Evolutionary conservation across 2,113 vertebrate genomes (phyloP), one percentile per base, ranked within the genome.

Genomic region (Sarotherodon lohbergeri): DNA sequence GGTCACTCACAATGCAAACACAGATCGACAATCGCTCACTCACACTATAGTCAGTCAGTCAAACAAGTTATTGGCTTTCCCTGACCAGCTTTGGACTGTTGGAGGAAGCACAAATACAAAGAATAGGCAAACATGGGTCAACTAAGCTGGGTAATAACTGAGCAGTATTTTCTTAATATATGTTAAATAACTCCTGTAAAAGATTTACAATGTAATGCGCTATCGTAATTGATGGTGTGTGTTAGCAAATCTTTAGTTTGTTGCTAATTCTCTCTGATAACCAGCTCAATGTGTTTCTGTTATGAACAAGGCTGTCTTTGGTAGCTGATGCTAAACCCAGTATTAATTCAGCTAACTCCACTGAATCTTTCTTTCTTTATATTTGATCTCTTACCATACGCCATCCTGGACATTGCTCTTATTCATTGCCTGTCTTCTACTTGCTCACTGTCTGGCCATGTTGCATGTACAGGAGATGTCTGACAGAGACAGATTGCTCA

Each of bases 401-500:
- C 56, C 83, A 54, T 85, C 73, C 85, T 41, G 8, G 34, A 63
- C 48, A 82, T 85, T 81, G 41, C 88, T 92, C 73, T 82, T 80
- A 89, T 57, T 90, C 89, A 78, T 84, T 19, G 16, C 85, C 89
- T 84, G 52, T 89, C 89, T 89, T 86, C 86, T 90, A 91, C 92
- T 94, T 83, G 82, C 84, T 93, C 92, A 89, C 90, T 90, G 90
- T 91, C 94, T 90, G 94, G 84, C 84, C 87, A 88, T 90, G 91
- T 91, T 94, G 94, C 94, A 96, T 94, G 93, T 92, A 84, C 52
- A 61, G 79, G 82, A 56, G 82, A 82, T 34, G 81, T 90, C 78
- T 95, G 95, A 95, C 95, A 94, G 79, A 90, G 95, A 95, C 86
- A 76, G 92, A 95, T 95, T 90, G 89, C 89, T 71, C 86, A 66